phyloP scores from a whole-genome alignment of 2,888 invertebrate species.

The Glyphotaelius pellucidus region DNA sequence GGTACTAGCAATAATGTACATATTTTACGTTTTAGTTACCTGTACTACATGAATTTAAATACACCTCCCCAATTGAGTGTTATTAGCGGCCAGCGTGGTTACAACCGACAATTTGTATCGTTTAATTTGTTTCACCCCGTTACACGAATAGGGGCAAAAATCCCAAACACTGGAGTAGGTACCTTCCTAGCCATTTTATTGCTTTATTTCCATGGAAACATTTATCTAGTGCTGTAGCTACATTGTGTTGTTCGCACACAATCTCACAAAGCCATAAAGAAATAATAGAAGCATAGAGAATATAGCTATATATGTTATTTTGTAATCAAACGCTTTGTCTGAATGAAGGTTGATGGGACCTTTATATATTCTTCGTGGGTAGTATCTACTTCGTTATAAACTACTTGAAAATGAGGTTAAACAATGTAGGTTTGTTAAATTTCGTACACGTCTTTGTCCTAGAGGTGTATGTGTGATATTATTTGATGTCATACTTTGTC shows the following conservation, averaged over 20 bases:
- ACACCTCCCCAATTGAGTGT: neutral
- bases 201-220: neutral
- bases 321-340: neutral
- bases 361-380: neutral
- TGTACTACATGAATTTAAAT: neutral
- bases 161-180: neutral
- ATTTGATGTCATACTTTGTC: too few relatives aligned
- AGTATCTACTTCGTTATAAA: neutral
- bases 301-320: neutral
- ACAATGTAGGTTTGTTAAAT: neutral
- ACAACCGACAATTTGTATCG: neutral
- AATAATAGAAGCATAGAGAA: neutral
- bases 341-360: neutral
- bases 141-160: neutral
- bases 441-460: neutral
- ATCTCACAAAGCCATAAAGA: neutral
- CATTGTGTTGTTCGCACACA: neutral
- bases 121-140: conserved; percentile 2
- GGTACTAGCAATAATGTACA: neutral
- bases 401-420: neutral
- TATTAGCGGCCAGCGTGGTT: neutral
- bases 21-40: neutral
- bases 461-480: too few relatives aligned
- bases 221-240: neutral
- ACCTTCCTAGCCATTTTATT: neutral